These are phyloP conservation scores for Gibbula magus DNA, from an alignment of 2,888 invertebrate species.

Conservation along the genomic window DNA sequence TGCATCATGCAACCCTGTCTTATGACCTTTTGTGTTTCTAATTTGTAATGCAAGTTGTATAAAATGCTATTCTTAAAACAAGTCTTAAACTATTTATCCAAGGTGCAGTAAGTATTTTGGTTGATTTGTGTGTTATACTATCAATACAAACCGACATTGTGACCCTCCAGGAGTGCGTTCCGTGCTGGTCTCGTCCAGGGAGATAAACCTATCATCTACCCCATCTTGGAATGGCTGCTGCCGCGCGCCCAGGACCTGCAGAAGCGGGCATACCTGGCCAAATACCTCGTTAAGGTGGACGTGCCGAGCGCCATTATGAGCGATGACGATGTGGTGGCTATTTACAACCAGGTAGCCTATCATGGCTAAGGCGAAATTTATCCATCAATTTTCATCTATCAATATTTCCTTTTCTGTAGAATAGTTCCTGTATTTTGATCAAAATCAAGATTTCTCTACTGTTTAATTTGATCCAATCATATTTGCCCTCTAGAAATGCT, in stretches of 20 bases:
- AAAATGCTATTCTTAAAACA: too few species aligned
- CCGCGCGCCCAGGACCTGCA: conserved; percentile 84
- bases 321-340: conserved; percentile 84
- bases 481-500: too few species aligned
- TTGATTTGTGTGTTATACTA: background rate
- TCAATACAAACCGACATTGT: background rate
- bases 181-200: conserved; percentile 84
- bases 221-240: conserved; percentile 88
- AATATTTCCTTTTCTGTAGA: too few species aligned
- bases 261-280: conserved; percentile 90
- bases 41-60: too few species aligned
- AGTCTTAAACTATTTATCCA: too few species aligned
- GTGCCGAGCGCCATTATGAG: conserved; percentile 85
- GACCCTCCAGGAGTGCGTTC: conserved; percentile 77
- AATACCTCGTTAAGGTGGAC: conserved; percentile 80
- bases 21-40: background rate
- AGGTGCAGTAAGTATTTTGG: background rate
- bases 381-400: background rate
- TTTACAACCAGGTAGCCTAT: conserved; percentile 80
- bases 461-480: too few species aligned
- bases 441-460: too few species aligned
- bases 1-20: too few species aligned
- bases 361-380: too few species aligned
- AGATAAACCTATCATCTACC: conserved; percentile 84
- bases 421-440: too few species aligned